Base-by-base conservation (phyloP, 2,888 invertebrate genomes). In the Hermaeophaga mercurialis region DNA sequence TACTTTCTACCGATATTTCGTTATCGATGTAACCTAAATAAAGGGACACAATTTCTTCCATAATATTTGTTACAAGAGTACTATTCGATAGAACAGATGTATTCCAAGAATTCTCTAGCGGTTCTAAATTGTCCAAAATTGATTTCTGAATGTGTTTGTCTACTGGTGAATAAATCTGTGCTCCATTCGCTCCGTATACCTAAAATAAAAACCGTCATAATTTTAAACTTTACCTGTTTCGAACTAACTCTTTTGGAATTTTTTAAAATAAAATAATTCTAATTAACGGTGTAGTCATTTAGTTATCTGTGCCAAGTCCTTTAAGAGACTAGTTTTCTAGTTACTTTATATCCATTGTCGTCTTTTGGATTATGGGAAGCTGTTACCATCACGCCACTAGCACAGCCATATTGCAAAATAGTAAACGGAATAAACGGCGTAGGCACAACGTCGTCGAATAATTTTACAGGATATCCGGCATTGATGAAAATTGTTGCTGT, bases 331-430 rank as follows among this genome's bases (percentile, higher is more conserved):
- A n/a, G n/a, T n/a, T n/a, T n/a, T 33, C 14, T 31, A 46, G 28
- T 65, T 67, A 78, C 78, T 81, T 99, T 99, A 73, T 97, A 99
- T 1, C 98, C 98, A 77, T 98, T 98, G 74, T 98, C 98, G 0
- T 88, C 88, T 75, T 91, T 95, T 36, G 96, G 89, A 79, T 99
- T 99, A 76, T 99, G 99, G 0, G 98, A 98, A 0, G 99, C 99
- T 0, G 99, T 99, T 58, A 99, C 94, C 97, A 99, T 97, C n/a
- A 97, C 84, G 34, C 99, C 99, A 70, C 89, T 91, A 1, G 87
- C 86, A 52, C 91, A 90, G 12, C 86, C 84, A 56, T 86, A 85
- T 61, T 86, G 80, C 1, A 82, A 80, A 0, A 96, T 89, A 0
- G 88, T 86, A 77, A 90, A 99, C 0, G 99, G 91, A 22, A 99